These are phyloP conservation scores for Asobara japonica DNA, from an alignment of 1,140 invertebrate genomes.

Conservation along the genomic window DNA sequence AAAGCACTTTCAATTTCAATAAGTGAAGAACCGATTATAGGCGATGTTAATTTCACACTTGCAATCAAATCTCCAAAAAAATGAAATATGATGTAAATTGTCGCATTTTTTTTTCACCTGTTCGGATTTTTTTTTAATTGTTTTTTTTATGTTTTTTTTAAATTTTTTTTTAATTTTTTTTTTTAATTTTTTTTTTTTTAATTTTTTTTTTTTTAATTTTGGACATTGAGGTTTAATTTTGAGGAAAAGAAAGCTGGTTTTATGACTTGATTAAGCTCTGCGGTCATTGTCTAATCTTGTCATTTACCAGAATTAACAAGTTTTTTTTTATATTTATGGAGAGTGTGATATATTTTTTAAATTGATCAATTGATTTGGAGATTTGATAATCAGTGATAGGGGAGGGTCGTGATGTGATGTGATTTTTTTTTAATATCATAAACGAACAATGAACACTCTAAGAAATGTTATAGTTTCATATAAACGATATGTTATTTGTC, in stretches of 20 bases:
- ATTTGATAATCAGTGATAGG: conserved; percentile 30
- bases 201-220: not conserved
- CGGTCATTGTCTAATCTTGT: conserved; percentile 59
- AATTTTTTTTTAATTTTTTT: not conserved
- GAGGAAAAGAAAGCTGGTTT: conserved; percentile 29
- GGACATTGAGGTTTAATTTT: not conserved
- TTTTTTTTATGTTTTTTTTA: no score
- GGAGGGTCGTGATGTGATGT: conserved; percentile 65
- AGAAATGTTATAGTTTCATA: conserved; percentile 68
- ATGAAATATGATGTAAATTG: no score
- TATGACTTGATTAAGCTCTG: conserved; percentile 58
- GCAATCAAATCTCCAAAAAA: conserved; percentile 6
- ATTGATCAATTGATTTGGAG: not conserved
- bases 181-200: not conserved
- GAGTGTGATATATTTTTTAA: not conserved
- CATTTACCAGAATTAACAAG: conserved; percentile 32
- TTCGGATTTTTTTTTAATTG: no score
- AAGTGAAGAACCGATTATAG: not conserved
- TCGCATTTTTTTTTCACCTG: no score
- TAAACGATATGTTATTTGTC: conserved; percentile 69
- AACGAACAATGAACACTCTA: conserved; percentile 65
- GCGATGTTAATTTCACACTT: not conserved
- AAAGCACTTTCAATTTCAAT: conserved; percentile 21
- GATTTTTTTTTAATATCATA: conserved; percentile 68
- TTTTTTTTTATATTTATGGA: not conserved